A percentile compares a stretch with the other conserved stretches of the same genome.
These are phyloP conservation scores for Hiodon tergisus DNA, from an alignment of 2,113 vertebrate genomes.

Conservation along the genomic window DNA sequence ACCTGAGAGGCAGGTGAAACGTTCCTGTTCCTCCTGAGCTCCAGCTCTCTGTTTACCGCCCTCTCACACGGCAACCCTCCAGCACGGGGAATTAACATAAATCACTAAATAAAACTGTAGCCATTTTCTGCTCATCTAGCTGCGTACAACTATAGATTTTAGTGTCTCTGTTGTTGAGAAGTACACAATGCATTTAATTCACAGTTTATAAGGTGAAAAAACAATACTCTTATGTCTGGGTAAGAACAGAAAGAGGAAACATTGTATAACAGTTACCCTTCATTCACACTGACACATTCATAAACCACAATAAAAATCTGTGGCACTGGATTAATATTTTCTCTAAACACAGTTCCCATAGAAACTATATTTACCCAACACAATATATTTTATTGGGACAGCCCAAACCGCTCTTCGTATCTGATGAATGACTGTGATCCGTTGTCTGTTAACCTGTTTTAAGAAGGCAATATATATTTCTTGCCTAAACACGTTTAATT, in stretches of 20 bases:
- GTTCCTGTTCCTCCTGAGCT: too few species aligned
- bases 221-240: too few species aligned
- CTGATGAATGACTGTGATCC: background rate
- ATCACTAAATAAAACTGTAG: too few species aligned
- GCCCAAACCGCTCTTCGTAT: background rate
- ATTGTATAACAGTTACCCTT: slow-evolving; percentile 5
- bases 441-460: background rate
- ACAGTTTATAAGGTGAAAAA: too few species aligned
- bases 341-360: slow-evolving; percentile 18
- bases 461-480: background rate
- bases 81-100: too few species aligned
- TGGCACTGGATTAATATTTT: background rate
- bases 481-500: background rate
- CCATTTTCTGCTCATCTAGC: too few species aligned
- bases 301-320: background rate
- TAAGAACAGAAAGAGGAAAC: background rate
- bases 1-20: too few species aligned
- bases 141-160: too few species aligned
- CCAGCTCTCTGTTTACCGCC: too few species aligned
- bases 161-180: too few species aligned
- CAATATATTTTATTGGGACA: background rate
- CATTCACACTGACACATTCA: background rate
- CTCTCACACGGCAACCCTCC: too few species aligned
- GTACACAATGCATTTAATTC: too few species aligned
- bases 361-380: slow-evolving; percentile 21